Evolutionary conservation across 2,113 vertebrate genomes (phyloP).

Genomic region (Podarcis raffonei): DNA sequence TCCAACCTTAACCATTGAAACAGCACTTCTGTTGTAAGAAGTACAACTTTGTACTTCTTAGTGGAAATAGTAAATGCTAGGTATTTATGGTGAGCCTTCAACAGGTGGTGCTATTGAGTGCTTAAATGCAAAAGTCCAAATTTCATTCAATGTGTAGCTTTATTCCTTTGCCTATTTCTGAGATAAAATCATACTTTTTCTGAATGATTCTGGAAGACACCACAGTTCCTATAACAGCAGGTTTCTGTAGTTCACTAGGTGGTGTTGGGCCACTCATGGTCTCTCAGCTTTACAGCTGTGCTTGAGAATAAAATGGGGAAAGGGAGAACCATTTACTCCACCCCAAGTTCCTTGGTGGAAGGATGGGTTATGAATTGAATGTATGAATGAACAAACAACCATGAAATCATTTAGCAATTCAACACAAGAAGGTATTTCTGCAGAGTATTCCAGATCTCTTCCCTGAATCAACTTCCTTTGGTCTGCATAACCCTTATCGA

Average conservation of each 20-base stretch:
- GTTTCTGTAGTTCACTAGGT: too few relatives aligned
- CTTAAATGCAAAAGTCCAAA: not conserved
- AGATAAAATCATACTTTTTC: not conserved
- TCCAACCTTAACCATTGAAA: accelerated
- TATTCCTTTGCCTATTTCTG: not conserved
- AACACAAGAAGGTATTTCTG: not conserved
- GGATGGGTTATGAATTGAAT: too few relatives aligned
- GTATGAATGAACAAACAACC: too few relatives aligned
- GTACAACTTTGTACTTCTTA: not conserved
- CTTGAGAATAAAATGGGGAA: too few relatives aligned
- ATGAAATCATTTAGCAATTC: not conserved
- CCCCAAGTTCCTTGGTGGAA: too few relatives aligned
- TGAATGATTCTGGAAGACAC: not conserved
- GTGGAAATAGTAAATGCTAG: not conserved
- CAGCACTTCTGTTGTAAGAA: not conserved
- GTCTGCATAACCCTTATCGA: not conserved
- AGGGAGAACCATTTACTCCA: too few relatives aligned
- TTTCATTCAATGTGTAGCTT: not conserved
- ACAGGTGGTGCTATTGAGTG: constrained; percentile 60
- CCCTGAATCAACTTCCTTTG: not conserved
- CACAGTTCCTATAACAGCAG: too few relatives aligned
- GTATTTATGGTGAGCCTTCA: not conserved
- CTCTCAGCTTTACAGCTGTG: too few relatives aligned
- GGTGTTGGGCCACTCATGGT: too few relatives aligned
- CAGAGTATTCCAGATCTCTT: not conserved